Evolutionary conservation across 2,888 invertebrate genomes (phyloP), one percentile per base, ranked within the genome.

Genomic region (Beris morrisii): DNA sequence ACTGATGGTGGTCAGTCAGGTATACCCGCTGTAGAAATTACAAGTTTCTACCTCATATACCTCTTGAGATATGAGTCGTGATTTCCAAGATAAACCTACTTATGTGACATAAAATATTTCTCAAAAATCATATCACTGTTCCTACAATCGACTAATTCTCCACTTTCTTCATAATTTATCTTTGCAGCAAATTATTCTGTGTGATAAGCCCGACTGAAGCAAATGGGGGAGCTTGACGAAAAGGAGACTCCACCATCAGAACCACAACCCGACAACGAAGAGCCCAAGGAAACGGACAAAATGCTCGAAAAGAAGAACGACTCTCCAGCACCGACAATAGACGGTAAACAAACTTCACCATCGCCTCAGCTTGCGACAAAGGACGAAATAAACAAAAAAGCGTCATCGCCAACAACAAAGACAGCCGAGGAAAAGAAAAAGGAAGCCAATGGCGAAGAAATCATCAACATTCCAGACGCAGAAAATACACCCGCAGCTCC

Each of bases 221-320:
- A 50, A 65, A 80, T 80, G 80, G 80, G 79, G 61, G 80, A 80
- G 73, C 74, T 79, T 30, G 80, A 79, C 72, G 80, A 80, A 71
- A 80, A 80, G 72, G 80, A 80, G 74, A 76, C 74, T 55, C 75
- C 78, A 66, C 78, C 78, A 69, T 74, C 76, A 58, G 79, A 78
- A 69, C 71, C 75, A 66, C 75, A 75, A 68, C 78, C 75, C 59
- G 79, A 79, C 52, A 67, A 72, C 1, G 80, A 80, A 28, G 80
- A 80, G 71, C 79, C 80, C 57, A 81, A 79, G 71, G 80, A 80
- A 74, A 80, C 80, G 22, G 80, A 80, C 70, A 80, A 80, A 76
- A 79, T 81, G 79, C 72, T 80, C 11, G 77, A 78, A 32, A 65
- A 64, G 48, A 65, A 65, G n/a, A 55, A 63, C 32, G 65, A 57